These are phyloP conservation scores for Drosophila hydei DNA, from an alignment of 1,140 invertebrate species.

Conservation along the genomic window DNA sequence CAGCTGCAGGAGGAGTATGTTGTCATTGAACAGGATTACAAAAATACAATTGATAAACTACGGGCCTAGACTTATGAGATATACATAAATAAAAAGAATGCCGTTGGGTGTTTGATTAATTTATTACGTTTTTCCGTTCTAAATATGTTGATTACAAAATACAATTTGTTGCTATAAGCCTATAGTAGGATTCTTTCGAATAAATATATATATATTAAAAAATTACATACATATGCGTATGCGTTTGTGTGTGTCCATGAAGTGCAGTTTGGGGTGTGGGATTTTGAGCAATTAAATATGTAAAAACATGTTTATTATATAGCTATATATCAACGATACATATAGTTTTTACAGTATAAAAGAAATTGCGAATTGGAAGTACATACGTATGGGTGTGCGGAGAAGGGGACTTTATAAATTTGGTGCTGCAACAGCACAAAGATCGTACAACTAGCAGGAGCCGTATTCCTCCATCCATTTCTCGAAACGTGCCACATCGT, in stretches of 20 bases:
- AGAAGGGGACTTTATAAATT: conserved; percentile 31
- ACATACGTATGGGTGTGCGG: conserved; percentile 48
- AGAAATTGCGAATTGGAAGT: conserved; percentile 64
- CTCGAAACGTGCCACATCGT: conserved; percentile 97
- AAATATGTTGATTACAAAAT: conserved; percentile 81
- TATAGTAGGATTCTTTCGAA: conserved; percentile 68
- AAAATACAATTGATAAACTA: conserved; percentile 71
- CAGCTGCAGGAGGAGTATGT: conserved; percentile 77
- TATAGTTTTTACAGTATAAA: conserved; percentile 52
- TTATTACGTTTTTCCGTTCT: conserved; percentile 70
- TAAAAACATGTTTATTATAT: conserved; percentile 39
- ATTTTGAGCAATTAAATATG: conserved; percentile 64
- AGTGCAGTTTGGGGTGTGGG: conserved; percentile 34
- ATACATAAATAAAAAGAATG: conserved; percentile 9
- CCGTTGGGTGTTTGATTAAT: conserved; percentile 66
- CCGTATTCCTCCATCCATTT: conserved; percentile 99
- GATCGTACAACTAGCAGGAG: conserved; percentile 85
- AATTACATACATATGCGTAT: conserved; percentile 50
- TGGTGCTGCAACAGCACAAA: conserved; percentile 57
- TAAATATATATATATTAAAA: conserved; percentile 69
- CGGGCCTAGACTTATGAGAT: conserved; percentile 31
- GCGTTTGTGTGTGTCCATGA: conserved; percentile 33
- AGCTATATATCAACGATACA: conserved; percentile 17
- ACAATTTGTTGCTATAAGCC: conserved; percentile 78
- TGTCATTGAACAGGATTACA: conserved; percentile 73